These are phyloP conservation scores for Pharmacophagus antenor DNA, from an alignment of 2,888 invertebrate species.

Conservation along the genomic window DNA sequence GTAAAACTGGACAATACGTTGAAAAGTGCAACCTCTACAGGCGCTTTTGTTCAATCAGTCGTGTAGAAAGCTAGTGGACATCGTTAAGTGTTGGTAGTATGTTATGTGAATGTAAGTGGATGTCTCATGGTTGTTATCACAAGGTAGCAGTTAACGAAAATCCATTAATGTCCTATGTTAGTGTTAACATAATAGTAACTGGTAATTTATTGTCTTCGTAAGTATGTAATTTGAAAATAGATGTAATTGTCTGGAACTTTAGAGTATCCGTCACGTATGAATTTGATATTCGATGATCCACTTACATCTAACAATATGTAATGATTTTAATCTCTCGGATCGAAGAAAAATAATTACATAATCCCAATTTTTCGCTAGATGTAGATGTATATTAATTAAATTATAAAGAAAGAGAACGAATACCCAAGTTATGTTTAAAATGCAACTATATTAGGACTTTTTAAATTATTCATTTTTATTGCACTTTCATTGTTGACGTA, in stretches of 20 bases:
- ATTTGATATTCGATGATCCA: neutral
- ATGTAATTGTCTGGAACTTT: neutral
- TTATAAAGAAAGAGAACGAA: neutral
- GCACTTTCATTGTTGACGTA: neutral
- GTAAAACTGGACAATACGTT: conserved; percentile 41
- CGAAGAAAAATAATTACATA: neutral
- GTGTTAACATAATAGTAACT: neutral
- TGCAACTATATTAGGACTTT: neutral
- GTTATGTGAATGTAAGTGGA: conserved; percentile 32
- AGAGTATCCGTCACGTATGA: neutral
- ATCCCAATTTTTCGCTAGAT: neutral
- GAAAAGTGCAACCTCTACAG: conserved; percentile 33
- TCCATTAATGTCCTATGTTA: neutral
- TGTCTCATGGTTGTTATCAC: conserved; percentile 21
- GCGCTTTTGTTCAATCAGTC: conserved; percentile 32
- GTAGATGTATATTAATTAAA: neutral
- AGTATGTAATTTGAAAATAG: neutral
- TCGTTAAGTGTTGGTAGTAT: conserved; percentile 33
- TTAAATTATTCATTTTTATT: too few relatives aligned
- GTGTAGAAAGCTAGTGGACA: conserved; percentile 34
- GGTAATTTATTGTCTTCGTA: neutral
- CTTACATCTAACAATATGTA: neutral
- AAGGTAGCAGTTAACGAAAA: neutral
- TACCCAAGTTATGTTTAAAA: neutral
- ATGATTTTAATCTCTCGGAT: neutral